Evolutionary conservation across 2,797 vertebrate genomes (phyloP), one percentile per base, ranked within the genome.

Genomic region (Danio tinwini): DNA sequence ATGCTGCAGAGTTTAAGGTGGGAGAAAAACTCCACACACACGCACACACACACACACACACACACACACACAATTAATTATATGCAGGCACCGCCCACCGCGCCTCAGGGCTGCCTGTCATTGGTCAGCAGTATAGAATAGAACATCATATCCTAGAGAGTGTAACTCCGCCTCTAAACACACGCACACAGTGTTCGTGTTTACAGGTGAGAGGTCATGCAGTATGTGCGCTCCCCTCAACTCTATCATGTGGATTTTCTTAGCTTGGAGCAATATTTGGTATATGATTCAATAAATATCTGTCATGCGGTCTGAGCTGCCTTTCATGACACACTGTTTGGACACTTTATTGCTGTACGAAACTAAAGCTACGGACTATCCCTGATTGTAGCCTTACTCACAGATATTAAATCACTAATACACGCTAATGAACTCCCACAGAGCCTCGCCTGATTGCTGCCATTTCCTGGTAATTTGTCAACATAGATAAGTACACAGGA

Each of bases 51-150:
- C 29, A 55, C 39, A 14, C 29, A 55, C 39, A 29, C n/a, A n/a
- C 29, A 55, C 39, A 14, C 16, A 62, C 21, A 40, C 11, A n/a
- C 52, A 1, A 19, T 62, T 17, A 39, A 29, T 14, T 8, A 17
- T 13, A 61, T 39, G 55, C 55, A 61, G 16, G 81, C 83, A 81
- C 84, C 88, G 88, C 89, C 89, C 84, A 83, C 72, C 12, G 61
- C 62, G 83, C 85, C 19, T 49, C 12, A n/a, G 40, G 47, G 5
- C 47, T 62, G 14, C 16, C 21, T 44, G 19, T 47, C 58, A 81
- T 81, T 76, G 80, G 80, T 72, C 47, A 13, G 49, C 16, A 45
- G 12, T 62, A 55, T 59, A 40, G 19, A 17, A 67, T 70, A 29
- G 44, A 45, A 49, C 17, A 17, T 17, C 5, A 44, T 8, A 45